Conservation (phyloP, 2,797 vertebrate species). For the Danio tinwini region DNA sequence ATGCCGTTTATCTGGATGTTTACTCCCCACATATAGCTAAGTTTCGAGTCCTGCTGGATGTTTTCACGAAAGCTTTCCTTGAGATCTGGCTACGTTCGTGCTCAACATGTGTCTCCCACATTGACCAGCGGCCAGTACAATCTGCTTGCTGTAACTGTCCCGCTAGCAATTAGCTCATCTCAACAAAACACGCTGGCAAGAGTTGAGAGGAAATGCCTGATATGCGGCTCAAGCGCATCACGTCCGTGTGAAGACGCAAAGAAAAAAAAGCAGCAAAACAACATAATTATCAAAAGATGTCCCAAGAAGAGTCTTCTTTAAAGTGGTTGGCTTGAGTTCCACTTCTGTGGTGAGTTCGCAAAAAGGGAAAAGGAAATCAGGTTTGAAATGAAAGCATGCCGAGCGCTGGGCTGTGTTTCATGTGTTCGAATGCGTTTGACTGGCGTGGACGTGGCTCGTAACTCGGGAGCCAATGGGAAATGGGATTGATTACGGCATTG, state of each 20-base stretch:
- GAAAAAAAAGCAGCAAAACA: slow-evolving; percentile 35
- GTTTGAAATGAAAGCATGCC: slow-evolving; percentile 4
- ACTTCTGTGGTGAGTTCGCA: slow-evolving; percentile 54
- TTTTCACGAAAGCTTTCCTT: slow-evolving; percentile 51
- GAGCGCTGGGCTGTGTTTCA: not conserved
- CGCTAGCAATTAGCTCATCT: slow-evolving; percentile 73
- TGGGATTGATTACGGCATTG: slow-evolving; percentile 78
- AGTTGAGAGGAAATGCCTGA: slow-evolving; percentile 63
- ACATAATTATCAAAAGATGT: slow-evolving; percentile 76
- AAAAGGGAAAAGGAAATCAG: slow-evolving; percentile 23
- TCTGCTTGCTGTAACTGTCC: slow-evolving; percentile 64
- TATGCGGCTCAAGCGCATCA: slow-evolving; percentile 58
- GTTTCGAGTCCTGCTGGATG: slow-evolving; percentile 47
- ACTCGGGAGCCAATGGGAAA: slow-evolving; percentile 60
- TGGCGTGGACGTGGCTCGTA: slow-evolving; percentile 47
- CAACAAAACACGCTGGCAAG: slow-evolving; percentile 67
- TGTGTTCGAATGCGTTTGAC: slow-evolving; percentile 47
- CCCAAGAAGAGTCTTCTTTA: slow-evolving; percentile 44
- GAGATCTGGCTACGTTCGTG: slow-evolving; percentile 53
- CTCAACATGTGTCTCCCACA: slow-evolving; percentile 74
- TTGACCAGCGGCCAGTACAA: slow-evolving; percentile 63
- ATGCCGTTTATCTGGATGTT: slow-evolving; percentile 67
- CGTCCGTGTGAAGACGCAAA: slow-evolving; percentile 35
- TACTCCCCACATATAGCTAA: slow-evolving; percentile 46
- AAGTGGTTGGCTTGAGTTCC: slow-evolving; percentile 56